Evolutionary conservation across 53 echinoderm and acorn worm species (phyloP).

Genomic region (Zoroaster sp.): DNA sequence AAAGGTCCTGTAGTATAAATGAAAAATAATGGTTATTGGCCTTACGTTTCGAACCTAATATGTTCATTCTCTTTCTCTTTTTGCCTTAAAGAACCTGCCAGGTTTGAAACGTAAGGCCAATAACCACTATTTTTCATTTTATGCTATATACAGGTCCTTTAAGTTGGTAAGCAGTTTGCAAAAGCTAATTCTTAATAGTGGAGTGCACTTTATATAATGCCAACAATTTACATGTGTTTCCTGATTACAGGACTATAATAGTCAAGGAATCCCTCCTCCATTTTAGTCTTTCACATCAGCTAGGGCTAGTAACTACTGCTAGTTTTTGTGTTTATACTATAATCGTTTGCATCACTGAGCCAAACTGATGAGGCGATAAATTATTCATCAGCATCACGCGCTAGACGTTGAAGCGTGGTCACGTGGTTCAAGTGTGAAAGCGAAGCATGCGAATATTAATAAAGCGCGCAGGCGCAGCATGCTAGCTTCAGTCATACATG

Average conservation of each 20-base stretch:
- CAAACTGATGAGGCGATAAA: neutral
- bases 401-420: neutral
- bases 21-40: too few relatives aligned
- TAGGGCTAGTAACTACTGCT: too few relatives aligned
- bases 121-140: neutral
- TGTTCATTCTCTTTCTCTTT: too few relatives aligned
- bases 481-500: neutral
- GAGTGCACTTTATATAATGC: neutral
- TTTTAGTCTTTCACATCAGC: neutral
- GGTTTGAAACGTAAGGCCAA: too few relatives aligned
- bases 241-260: too few relatives aligned
- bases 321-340: too few relatives aligned
- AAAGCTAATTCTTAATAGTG: neutral
- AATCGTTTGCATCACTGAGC: neutral
- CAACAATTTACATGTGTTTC: neutral
- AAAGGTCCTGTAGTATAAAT: too few relatives aligned
- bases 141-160: neutral
- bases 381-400: too few relatives aligned
- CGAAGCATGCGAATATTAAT: too few relatives aligned
- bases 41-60: too few relatives aligned
- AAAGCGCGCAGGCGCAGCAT: neutral
- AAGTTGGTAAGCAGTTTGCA: neutral
- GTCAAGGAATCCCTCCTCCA: too few relatives aligned
- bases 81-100: too few relatives aligned
- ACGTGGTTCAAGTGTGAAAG: neutral